Percentiles rank a stretch among this genome's conserved stretches.
Conservation (phyloP, 2,113 vertebrate species). For the Laticauda laticaudata region DNA sequence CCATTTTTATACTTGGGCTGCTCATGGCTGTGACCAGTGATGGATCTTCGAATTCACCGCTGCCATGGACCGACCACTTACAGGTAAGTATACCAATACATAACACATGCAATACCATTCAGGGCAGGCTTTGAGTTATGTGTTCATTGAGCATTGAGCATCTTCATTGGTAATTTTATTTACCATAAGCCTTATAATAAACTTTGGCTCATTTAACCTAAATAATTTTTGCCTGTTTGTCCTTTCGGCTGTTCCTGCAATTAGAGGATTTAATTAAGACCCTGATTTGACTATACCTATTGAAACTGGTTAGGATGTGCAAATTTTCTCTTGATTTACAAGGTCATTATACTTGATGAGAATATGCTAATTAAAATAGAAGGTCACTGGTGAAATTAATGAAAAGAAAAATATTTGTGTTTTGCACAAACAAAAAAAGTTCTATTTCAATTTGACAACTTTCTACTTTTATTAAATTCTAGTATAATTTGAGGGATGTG, state of each 20-base stretch:
- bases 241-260: slow-evolving; percentile 18
- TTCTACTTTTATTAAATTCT: neutral
- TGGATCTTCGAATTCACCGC: too few species aligned
- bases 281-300: neutral
- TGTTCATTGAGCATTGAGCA: slow-evolving; percentile 7
- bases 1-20: too few species aligned
- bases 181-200: slow-evolving; percentile 2
- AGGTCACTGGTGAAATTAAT: slow-evolving; percentile 16
- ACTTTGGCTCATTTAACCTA: slow-evolving; percentile 11
- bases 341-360: slow-evolving; percentile 25
- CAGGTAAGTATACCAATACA: too few species aligned
- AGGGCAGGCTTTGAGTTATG: neutral
- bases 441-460: neutral
- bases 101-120: neutral
- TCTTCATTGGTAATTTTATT: neutral
- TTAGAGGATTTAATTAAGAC: slow-evolving; percentile 14
- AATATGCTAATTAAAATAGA: slow-evolving; percentile 29
- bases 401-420: slow-evolving; percentile 8
- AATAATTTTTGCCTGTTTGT: neutral
- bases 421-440: neutral
- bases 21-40: too few species aligned
- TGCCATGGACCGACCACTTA: too few species aligned
- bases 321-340: slow-evolving; percentile 22
- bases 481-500: neutral
- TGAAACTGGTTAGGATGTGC: slow-evolving; percentile 5